Percentiles rank a stretch among this genome's conserved stretches.
Conservation (phyloP, 2,797 vertebrate species). For the Anisognathus igniventris region DNA sequence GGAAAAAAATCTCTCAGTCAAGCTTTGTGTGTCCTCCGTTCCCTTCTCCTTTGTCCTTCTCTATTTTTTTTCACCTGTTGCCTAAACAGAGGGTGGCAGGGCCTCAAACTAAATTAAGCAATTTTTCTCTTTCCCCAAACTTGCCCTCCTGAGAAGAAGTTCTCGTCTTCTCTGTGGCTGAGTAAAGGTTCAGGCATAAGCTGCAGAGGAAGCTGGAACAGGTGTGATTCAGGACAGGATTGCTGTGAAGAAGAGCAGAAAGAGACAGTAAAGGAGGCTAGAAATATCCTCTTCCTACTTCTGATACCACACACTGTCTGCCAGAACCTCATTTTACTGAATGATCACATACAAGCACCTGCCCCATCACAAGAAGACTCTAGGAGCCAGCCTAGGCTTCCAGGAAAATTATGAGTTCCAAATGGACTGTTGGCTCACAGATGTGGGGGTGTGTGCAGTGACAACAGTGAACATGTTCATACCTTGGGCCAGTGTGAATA, state of each 20-base stretch:
- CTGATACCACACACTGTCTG: neutral
- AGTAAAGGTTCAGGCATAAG: conserved; percentile 84
- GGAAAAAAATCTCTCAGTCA: neutral
- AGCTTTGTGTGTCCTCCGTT: neutral
- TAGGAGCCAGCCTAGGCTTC: neutral
- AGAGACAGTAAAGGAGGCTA: neutral
- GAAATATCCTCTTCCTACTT: neutral
- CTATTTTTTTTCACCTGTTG: neutral
- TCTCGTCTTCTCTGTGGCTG: conserved; percentile 63
- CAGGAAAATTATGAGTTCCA: neutral
- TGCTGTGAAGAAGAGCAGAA: conserved; percentile 73
- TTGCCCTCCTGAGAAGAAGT: conserved; percentile 75
- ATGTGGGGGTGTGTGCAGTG: neutral
- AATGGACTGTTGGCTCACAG: neutral
- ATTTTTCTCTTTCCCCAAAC: neutral
- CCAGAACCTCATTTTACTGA: neutral
- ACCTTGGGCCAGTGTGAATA: neutral
- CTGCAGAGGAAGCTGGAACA: conserved; percentile 87
- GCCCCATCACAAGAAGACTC: neutral
- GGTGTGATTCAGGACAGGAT: conserved; percentile 81
- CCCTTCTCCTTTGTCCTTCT: neutral
- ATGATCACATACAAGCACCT: neutral
- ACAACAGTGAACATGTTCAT: neutral
- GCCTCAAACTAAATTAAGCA: neutral
- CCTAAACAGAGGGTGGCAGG: neutral